Base-by-base conservation (phyloP, 2,888 invertebrate genomes). In the Drosophila robusta region DNA sequence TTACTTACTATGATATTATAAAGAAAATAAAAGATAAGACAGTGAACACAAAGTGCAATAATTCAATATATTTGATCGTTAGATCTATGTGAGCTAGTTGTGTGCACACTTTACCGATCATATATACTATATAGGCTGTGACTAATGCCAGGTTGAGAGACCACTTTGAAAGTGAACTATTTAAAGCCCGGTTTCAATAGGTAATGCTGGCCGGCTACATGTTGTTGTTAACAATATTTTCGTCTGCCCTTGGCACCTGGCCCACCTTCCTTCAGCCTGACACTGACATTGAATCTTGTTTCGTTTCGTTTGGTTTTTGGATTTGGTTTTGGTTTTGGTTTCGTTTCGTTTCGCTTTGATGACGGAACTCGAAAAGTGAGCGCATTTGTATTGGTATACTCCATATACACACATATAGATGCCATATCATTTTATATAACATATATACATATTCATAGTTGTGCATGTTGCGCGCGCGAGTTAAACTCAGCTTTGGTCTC, bases 241-340 rank as follows among this genome's bases (percentile, higher is more conserved):
- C 8, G 32, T 14, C 8, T 36, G 39, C 49, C 22, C 52, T 50
- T 49, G 50, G 18, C 61, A 68, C 39, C 50, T 54, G 49, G 54
- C 52, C 46, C 41, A 26, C 26, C 57, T 41, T 39, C 57, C 57
- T 42, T 44, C 41, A 24, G 46, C 67, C 71, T 75, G 78, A 70
- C 79, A 68, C 60, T 81, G 83, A 70, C 84, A 78, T 84, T 84
- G 78, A 83, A 78, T 75, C 47, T 60, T 18, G 58, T 56, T 65
- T 56, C 34, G 52, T 52, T 29, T 29, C 29, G 29, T 29, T 65
- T 51, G 32, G 26, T 49, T 47, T 56, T 62, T 7, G 51, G 14
- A 55, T 54, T 62, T 41, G 45, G 36, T 39, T 52, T 41, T 38
- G 3, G 29, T 55, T 67, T 42, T 36, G 50, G 46, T 46, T 56